Evolutionary conservation across 2,888 invertebrate genomes (phyloP).

Genomic region (Taphrorychus bicolor): DNA sequence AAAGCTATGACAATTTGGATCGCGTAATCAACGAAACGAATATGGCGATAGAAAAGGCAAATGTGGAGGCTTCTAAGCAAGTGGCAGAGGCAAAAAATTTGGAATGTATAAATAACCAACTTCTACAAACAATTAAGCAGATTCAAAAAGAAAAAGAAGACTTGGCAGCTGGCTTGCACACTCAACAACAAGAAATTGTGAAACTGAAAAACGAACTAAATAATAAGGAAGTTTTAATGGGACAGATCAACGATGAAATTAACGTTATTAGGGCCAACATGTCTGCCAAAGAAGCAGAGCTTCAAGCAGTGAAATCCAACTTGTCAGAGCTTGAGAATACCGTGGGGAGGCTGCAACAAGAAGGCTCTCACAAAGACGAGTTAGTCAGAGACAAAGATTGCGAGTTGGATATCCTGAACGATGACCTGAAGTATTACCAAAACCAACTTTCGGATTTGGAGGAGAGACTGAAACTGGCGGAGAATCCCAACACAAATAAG

Average conservation of each 20-base stretch:
- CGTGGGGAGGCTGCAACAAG: constrained; percentile 44
- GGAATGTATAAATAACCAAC: not conserved
- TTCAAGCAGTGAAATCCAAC: not conserved
- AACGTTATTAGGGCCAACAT: not conserved
- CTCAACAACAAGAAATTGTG: not conserved
- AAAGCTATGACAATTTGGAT: constrained; percentile 63
- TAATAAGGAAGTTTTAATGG: not conserved
- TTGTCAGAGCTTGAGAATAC: not conserved
- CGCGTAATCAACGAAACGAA: constrained; percentile 65
- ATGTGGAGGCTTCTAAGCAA: constrained; percentile 51
- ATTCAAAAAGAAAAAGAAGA: not conserved
- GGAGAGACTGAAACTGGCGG: constrained; percentile 54
- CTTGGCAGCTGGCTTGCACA: not conserved
- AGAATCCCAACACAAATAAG: constrained; percentile 19
- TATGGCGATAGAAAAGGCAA: constrained; percentile 61
- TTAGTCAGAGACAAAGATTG: constrained; percentile 60
- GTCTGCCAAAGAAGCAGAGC: not conserved
- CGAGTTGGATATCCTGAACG: constrained; percentile 64
- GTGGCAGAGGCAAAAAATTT: not conserved
- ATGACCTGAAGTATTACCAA: constrained; percentile 59
- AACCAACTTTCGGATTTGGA: constrained; percentile 63
- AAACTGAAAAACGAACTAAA: not conserved
- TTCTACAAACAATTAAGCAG: not conserved
- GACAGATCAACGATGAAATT: not conserved
- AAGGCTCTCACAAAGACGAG: constrained; percentile 50